Percentiles rank a stretch among this genome's conserved stretches.
Evolutionary conservation across 2,113 vertebrate genomes (phyloP).

Genomic region (Prolemur simus): DNA sequence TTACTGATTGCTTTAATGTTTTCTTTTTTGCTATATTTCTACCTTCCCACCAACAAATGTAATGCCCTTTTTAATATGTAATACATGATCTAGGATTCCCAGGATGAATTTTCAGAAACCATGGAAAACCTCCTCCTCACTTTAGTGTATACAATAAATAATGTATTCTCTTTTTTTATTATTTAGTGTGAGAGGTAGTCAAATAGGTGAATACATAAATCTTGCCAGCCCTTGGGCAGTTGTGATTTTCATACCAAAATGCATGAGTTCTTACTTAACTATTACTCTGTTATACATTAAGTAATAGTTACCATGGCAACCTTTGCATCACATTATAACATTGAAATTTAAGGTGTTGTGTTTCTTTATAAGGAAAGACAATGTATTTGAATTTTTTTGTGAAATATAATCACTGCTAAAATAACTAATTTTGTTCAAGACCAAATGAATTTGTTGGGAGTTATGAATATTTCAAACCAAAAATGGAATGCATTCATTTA

Average conservation of each 20-base stretch:
- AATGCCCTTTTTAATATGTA: slow-evolving; percentile 26
- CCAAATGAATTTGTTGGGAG: neutral
- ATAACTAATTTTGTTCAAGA: slow-evolving; percentile 37
- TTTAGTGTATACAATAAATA: neutral
- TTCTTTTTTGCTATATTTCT: neutral
- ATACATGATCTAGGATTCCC: neutral
- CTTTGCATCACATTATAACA: neutral
- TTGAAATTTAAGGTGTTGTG: neutral
- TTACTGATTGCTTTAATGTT: slow-evolving; percentile 16
- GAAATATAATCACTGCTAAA: slow-evolving; percentile 37
- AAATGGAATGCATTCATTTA: neutral
- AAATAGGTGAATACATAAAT: neutral
- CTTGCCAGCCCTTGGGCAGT: neutral
- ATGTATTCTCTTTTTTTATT: neutral
- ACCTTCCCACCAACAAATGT: neutral
- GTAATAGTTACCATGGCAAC: slow-evolving; percentile 37
- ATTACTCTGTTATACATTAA: slow-evolving; percentile 26
- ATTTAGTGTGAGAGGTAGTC: slow-evolving; percentile 22
- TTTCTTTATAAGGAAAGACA: slow-evolving; percentile 20
- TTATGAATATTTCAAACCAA: slow-evolving; percentile 18
- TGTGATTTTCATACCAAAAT: neutral
- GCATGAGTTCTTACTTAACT: slow-evolving; percentile 10
- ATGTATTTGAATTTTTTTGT: slow-evolving; percentile 36
- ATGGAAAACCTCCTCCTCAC: neutral
- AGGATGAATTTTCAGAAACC: slow-evolving; percentile 9